A percentile compares a stretch with the other conserved stretches of the same genome.
Conservation (phyloP, 1,140 invertebrate species). For the Sipha flava region DNA sequence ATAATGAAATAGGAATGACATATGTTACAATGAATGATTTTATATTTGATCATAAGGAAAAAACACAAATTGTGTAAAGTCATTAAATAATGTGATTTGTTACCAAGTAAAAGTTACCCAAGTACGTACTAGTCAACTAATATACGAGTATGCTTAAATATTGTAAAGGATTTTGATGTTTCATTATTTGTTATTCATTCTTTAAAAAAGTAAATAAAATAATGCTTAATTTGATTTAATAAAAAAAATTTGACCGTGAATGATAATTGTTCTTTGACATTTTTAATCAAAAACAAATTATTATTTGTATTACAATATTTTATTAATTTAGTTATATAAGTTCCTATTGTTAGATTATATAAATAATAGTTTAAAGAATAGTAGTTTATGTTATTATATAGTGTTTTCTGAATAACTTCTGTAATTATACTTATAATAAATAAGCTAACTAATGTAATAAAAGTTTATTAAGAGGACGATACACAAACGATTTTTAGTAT, state of each 20-base stretch:
- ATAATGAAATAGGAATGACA: neutral
- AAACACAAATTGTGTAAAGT: neutral
- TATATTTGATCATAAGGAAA: neutral
- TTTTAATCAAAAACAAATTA: neutral
- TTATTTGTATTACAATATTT: neutral
- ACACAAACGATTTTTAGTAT: no score
- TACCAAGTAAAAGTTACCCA: neutral
- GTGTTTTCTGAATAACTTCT: no score
- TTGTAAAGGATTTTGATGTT: no score
- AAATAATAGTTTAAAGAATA: neutral
- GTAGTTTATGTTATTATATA: no score
- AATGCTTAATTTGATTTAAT: neutral
- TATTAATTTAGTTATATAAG: neutral
- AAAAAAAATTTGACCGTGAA: no score
- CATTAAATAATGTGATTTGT: neutral
- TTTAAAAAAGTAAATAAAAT: neutral
- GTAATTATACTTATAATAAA: no score
- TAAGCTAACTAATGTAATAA: no score
- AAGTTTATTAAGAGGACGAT: no score
- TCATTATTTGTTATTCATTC: neutral
- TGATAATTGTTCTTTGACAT: no score
- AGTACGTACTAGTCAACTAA: neutral
- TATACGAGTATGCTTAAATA: neutral
- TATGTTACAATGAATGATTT: constrained; percentile 26
- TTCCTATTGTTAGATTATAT: neutral